Evolutionary conservation across 2,797 vertebrate species (phyloP).

Genomic region (Craterocephalus amniculus): DNA sequence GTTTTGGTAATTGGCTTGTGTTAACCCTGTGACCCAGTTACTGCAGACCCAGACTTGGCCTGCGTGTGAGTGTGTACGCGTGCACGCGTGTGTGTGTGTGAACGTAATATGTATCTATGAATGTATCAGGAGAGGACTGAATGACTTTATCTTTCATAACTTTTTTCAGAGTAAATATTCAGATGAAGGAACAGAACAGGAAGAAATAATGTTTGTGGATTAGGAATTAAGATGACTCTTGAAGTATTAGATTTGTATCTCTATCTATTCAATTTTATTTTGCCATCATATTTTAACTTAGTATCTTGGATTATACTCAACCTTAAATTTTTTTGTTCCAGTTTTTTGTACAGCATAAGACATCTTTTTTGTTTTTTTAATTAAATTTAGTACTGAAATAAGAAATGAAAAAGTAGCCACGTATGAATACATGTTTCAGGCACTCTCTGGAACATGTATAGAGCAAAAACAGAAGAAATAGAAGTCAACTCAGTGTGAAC

Average conservation of each 20-base stretch:
- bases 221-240: no score
- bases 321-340: background rate
- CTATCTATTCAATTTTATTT: no score
- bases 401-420: no score
- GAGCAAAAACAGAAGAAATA: conserved; percentile 14
- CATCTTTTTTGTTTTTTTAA: no score
- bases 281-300: no score
- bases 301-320: background rate
- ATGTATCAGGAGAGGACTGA: conserved; percentile 12
- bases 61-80: conserved; percentile 4
- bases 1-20: conserved; percentile 87
- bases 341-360: background rate
- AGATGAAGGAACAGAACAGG: conserved; percentile 1
- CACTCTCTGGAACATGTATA: background rate
- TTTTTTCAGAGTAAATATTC: conserved; percentile 31
- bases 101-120: conserved; percentile 5
- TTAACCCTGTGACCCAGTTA: conserved; percentile 84
- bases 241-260: no score
- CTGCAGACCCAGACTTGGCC: conserved; percentile 48
- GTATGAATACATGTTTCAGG: background rate
- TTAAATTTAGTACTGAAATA: no score
- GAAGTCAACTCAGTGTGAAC: background rate
- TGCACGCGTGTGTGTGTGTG: conserved; percentile 9
- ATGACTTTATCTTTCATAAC: background rate
- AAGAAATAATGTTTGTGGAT: conserved; percentile 13